Percentiles rank a stretch among this genome's conserved stretches.
Evolutionary conservation across 1,140 invertebrate species (phyloP).

Genomic region (Ladona fulva): DNA sequence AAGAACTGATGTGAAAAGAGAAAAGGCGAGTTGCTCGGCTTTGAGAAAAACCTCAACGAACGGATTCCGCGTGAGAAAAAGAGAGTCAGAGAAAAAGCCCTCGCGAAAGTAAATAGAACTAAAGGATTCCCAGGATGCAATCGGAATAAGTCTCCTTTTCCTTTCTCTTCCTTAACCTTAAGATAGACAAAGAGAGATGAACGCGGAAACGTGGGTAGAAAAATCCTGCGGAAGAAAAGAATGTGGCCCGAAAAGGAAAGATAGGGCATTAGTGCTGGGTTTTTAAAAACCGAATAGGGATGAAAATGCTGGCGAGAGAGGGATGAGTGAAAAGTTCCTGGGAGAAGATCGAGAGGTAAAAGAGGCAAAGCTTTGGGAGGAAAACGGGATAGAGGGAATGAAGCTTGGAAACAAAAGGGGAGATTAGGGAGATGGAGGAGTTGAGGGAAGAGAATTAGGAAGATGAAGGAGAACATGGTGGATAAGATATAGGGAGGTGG

Average conservation of each 20-base stretch:
- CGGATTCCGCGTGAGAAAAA: background rate
- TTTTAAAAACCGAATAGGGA: too few species aligned
- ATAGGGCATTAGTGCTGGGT: too few species aligned
- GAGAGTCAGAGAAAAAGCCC: background rate
- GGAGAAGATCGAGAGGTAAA: too few species aligned
- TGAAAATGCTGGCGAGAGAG: too few species aligned
- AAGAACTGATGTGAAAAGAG: background rate
- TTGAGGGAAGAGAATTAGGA: background rate
- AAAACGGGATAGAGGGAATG: background rate
- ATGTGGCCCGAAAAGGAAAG: too few species aligned
- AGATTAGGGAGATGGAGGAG: background rate
- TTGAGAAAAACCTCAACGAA: background rate
- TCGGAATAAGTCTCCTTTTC: background rate
- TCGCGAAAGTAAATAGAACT: background rate
- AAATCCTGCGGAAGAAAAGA: background rate
- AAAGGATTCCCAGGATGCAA: background rate
- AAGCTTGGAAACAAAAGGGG: background rate
- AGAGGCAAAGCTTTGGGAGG: too few species aligned
- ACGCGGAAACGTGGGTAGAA: background rate
- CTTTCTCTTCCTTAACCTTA: too few species aligned
- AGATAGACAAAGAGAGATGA: background rate
- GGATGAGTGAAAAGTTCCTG: too few species aligned
- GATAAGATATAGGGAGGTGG: background rate
- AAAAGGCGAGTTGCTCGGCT: background rate
- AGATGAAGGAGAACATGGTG: background rate